Percentiles rank a stretch among this genome's conserved stretches.
phyloP scores from a whole-genome alignment of 2,888 invertebrate genomes.

The Ochropacha duplaris region DNA sequence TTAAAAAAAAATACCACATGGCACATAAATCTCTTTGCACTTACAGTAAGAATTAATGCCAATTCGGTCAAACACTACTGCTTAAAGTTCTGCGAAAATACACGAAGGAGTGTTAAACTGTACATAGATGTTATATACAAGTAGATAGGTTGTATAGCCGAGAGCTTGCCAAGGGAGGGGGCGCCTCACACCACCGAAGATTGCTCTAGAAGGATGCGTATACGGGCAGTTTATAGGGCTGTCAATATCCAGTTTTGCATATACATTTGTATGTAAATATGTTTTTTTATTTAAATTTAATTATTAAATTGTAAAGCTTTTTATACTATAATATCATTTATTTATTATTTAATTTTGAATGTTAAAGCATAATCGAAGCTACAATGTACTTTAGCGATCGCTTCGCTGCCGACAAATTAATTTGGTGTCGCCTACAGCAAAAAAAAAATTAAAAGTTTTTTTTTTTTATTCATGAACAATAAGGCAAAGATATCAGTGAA shows the following conservation, averaged over 20 bases:
- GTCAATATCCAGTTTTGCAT: not conserved
- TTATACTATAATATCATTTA: no score
- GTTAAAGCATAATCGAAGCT: no score
- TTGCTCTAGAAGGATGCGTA: not conserved
- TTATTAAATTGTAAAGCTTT: no score
- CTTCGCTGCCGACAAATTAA: no score
- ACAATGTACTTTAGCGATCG: no score
- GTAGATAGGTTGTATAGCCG: slow-evolving; percentile 8
- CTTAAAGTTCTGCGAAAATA: slow-evolving; percentile 25
- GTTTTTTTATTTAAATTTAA: no score
- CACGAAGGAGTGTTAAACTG: not conserved
- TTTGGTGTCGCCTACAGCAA: no score
- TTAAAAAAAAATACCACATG: not conserved
- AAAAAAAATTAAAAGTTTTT: no score
- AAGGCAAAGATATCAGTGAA: no score
- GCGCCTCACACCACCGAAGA: not conserved
- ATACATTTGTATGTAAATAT: not conserved
- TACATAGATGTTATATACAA: no score
- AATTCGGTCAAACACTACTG: slow-evolving; percentile 53
- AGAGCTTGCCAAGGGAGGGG: slow-evolving; percentile 34
- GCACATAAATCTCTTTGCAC: not conserved
- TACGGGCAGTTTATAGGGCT: not conserved
- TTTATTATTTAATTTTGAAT: no score
- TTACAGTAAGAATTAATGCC: slow-evolving; percentile 24
- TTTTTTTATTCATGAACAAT: no score